Base-by-base conservation (phyloP, 1,140 invertebrate species). In the Nilaparvata lugens region DNA sequence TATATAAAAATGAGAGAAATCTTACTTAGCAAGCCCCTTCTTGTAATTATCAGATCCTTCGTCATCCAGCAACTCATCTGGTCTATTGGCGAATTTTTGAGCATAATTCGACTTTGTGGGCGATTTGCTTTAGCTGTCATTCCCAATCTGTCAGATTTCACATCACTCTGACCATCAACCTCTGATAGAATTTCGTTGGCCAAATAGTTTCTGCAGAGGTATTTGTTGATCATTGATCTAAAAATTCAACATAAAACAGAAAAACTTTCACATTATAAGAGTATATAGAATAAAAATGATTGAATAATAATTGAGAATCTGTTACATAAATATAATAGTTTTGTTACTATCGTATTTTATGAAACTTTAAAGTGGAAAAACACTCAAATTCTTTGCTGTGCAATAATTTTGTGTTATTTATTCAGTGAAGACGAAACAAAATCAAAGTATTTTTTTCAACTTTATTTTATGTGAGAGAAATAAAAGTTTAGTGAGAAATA, bases 201-300 rank as follows among this genome's bases (percentile, higher is more conserved):
- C 6, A 87, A 68, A 67, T 81, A 87, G 67, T 78, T 84, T 24
- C 83, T 78, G 65, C 84, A 86, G 16, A 85, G 74, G 72, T 84
- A 86, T 67, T 87, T 83, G 66, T 86, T 86, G 81, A 87, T 86
- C 75, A 79, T 82, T 69, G 79, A 79, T 66, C 84, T 87, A 40
- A 6, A 52, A 58, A 43, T 3, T 55, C 11, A 52, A 11, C 6
- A 24, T 24, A 21, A n/a, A n/a, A n/a, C n/a, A n/a, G n/a, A n/a
- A n/a, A n/a, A n/a, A n/a, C n/a, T n/a, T n/a, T n/a, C n/a, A n/a
- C n/a, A n/a, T n/a, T n/a, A n/a, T n/a, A n/a, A n/a, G n/a, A n/a
- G n/a, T n/a, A n/a, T n/a, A n/a, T n/a, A n/a, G n/a, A n/a, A n/a
- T n/a, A n/a, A n/a, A n/a, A n/a, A n/a, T n/a, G n/a, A n/a, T n/a